Percentiles rank a stretch among this genome's conserved stretches.
Evolutionary conservation across 2,888 invertebrate species (phyloP).

Genomic region (Panopea generosa): DNA sequence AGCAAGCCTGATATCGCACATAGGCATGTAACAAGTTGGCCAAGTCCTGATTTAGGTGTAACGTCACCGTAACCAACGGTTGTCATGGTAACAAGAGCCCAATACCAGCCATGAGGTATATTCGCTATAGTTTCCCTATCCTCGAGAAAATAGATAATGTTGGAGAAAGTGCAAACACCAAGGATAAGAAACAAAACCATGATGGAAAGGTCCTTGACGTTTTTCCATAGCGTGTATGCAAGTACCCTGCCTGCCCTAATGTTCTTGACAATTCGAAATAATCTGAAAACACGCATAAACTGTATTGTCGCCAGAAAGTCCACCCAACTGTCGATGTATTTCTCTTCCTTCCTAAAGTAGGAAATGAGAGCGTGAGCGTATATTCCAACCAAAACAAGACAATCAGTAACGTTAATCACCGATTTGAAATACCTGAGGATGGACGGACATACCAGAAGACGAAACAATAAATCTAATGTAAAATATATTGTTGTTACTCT

Average conservation of each 20-base stretch:
- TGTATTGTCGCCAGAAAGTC: slow-evolving; percentile 19
- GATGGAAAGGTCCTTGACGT: slow-evolving; percentile 22
- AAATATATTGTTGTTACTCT: slow-evolving; percentile 21
- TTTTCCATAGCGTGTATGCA: slow-evolving; percentile 22
- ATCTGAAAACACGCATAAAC: slow-evolving; percentile 22
- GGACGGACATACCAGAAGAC: slow-evolving; percentile 28
- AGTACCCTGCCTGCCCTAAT: slow-evolving; percentile 23
- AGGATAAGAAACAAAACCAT: slow-evolving; percentile 22
- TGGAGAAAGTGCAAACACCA: slow-evolving; percentile 30
- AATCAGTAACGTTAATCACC: slow-evolving; percentile 32
- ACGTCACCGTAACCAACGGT: slow-evolving; percentile 51
- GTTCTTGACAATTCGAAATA: slow-evolving; percentile 26
- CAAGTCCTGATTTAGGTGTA: slow-evolving; percentile 9
- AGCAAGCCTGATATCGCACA: slow-evolving; percentile 37
- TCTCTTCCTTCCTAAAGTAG: background rate
- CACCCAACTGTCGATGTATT: slow-evolving; percentile 12
- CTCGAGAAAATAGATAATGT: slow-evolving; percentile 24
- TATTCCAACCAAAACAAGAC: slow-evolving; percentile 14
- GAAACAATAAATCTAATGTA: slow-evolving; percentile 25
- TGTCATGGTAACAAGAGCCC: slow-evolving; percentile 49
- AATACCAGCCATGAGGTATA: slow-evolving; percentile 38
- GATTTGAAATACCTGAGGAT: slow-evolving; percentile 24
- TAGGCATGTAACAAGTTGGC: slow-evolving; percentile 19
- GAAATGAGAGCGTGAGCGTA: slow-evolving; percentile 13
- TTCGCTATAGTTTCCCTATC: slow-evolving; percentile 2